phyloP scores from a whole-genome alignment of 2,888 invertebrate species.

The Drosophila tanythrix region DNA sequence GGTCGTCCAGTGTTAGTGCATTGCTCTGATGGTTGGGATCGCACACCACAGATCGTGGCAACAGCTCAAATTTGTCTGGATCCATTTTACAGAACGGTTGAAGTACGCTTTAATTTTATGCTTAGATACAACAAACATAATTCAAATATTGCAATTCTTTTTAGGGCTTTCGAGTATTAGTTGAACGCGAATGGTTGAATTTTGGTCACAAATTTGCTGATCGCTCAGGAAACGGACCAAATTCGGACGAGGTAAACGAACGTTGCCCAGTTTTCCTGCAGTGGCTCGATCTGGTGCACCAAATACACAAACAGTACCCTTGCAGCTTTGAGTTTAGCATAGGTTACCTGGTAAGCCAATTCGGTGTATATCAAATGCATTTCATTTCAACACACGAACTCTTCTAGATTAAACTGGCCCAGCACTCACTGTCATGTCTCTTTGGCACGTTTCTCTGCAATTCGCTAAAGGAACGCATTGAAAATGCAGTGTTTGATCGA shows the following conservation, averaged over 20 bases:
- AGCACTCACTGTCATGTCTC: constrained; percentile 97
- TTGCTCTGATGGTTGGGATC: constrained; percentile 99
- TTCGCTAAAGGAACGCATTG: constrained; percentile 89
- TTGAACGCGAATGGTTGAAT: constrained; percentile 98
- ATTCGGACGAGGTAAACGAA: constrained; percentile 95
- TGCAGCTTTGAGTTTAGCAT: constrained; percentile 98
- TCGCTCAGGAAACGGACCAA: constrained; percentile 93
- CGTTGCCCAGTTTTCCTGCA: constrained; percentile 98
- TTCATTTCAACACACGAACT: neutral
- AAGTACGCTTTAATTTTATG: constrained; percentile 86
- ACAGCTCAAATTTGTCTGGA: constrained; percentile 96
- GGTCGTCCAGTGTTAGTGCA: constrained; percentile 97
- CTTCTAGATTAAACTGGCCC: constrained; percentile 94
- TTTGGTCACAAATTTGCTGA: constrained; percentile 99
- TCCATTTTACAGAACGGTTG: constrained; percentile 96
- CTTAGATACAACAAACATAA: neutral
- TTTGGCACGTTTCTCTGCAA: constrained; percentile 99
- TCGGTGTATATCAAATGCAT: neutral
- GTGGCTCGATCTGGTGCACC: constrained; percentile 98
- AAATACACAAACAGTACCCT: constrained; percentile 94
- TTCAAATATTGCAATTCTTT: constrained; percentile 29
- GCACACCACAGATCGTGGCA: constrained; percentile 98
- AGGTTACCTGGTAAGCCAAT: constrained; percentile 91
- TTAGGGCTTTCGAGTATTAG: constrained; percentile 96
- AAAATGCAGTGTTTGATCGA: constrained; percentile 88